Base-by-base conservation (phyloP, 2,888 invertebrate genomes). In the Lycia hirtaria region DNA sequence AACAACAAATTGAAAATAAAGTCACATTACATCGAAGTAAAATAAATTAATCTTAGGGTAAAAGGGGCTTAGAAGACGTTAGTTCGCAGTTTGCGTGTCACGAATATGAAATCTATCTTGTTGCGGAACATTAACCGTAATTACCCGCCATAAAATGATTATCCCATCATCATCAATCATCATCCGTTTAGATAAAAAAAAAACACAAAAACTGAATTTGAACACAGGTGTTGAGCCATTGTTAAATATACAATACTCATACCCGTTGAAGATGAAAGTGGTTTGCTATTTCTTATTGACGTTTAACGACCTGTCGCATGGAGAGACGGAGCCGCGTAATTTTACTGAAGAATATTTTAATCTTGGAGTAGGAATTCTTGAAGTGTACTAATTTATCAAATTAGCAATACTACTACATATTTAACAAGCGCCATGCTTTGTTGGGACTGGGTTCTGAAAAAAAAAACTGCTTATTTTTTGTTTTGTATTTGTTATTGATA, bases 141-240 rank as follows among this genome's bases (percentile, higher is more conserved):
- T 57, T 38, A 57, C 32, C 37, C 37, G 30, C 32, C 52, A 48
- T 57, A 53, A 52, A 57, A 53, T 41, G 28, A 57, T 57, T 57
- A 52, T 41, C 30, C 40, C 47, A 57, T 52, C 52, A 57, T 43
- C 43, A 49, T 56, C 51, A 45, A 56, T 56, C 56, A 48, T 38
- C 56, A 28, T 35, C 40, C 40, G 40, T 4, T 17, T 43, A n/a
- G 35, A 43, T 44, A 53, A 48, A 50, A 53, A 48, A 50, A 52
- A 57, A 28, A 22, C 38, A 38, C 32, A 49, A 19, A 14, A 12
- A 12, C 9, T n/a, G 19, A 33, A 19, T 35, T 48, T 22, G 37
- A 48, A 14, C 19, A 19, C 24, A 45, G 24, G 14, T 35, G 10
- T 24, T 30, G 38, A 47, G 40, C 30, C 22, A 24, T 45, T 45